Percentiles rank a stretch among this genome's conserved stretches.
Conservation (phyloP, 1,140 invertebrate genomes). For the Episyrphus balteatus region DNA sequence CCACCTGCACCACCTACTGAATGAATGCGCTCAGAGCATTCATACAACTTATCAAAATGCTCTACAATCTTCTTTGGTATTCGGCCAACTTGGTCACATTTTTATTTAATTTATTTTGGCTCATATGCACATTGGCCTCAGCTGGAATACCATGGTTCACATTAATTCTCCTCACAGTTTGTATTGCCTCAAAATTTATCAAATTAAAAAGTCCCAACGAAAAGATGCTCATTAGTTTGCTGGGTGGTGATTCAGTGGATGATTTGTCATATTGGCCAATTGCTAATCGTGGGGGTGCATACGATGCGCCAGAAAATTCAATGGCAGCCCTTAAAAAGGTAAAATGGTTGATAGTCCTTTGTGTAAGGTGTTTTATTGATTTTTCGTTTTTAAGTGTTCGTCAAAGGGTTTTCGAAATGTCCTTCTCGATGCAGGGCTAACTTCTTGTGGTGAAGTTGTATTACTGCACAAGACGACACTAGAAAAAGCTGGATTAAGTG, state of each 20-base stretch:
- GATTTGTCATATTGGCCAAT: slow-evolving; percentile 33
- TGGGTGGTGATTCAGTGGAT: slow-evolving; percentile 14
- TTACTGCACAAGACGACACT: slow-evolving; percentile 26
- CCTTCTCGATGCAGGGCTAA: slow-evolving; percentile 27
- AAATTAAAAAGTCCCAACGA: slow-evolving; percentile 30
- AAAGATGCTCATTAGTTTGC: slow-evolving; percentile 23
- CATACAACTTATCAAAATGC: slow-evolving; percentile 30
- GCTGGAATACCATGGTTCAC: slow-evolving; percentile 28
- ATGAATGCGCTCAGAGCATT: slow-evolving; percentile 26
- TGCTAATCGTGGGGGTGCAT: slow-evolving; percentile 28
- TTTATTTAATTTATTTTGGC: slow-evolving; percentile 32
- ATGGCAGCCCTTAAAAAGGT: slow-evolving; percentile 32
- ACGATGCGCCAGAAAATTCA: slow-evolving; percentile 35
- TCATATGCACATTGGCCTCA: slow-evolving; percentile 29
- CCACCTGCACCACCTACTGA: too few species aligned
- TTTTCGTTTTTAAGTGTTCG: slow-evolving; percentile 19
- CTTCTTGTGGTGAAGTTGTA: slow-evolving; percentile 29
- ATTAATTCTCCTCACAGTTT: slow-evolving; percentile 22
- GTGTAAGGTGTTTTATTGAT: slow-evolving; percentile 8
- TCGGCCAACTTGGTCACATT: slow-evolving; percentile 26
- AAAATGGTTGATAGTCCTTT: slow-evolving; percentile 8
- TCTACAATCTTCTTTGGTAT: slow-evolving; percentile 30
- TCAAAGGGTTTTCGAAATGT: slow-evolving; percentile 31
- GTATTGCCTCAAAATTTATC: slow-evolving; percentile 32
- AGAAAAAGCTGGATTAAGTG: slow-evolving; percentile 16